These are phyloP conservation scores for Drosophila sulfurigaster DNA, from an alignment of 1,140 invertebrate species.

Conservation along the genomic window DNA sequence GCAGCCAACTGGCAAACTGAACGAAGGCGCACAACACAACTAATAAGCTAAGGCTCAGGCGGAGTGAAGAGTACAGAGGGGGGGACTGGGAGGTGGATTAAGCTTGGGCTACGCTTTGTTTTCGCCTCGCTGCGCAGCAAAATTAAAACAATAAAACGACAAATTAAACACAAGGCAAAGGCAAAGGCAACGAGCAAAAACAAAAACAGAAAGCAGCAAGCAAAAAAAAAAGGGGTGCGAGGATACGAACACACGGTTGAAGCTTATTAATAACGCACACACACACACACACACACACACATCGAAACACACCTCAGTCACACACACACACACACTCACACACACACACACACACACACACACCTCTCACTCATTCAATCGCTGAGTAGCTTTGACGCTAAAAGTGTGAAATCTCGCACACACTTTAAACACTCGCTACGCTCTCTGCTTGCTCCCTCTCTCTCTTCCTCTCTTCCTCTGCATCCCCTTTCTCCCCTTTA, in stretches of 20 bases:
- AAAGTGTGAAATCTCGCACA: constrained; percentile 76
- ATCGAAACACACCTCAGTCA: not conserved
- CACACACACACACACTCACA: constrained; percentile 25
- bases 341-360: constrained; percentile 14
- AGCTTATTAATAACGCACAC: constrained; percentile 73
- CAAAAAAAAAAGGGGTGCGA: not conserved
- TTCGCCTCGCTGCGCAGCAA: constrained; percentile 54
- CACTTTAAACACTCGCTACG: constrained; percentile 37
- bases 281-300: constrained; percentile 31
- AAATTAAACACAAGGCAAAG: constrained; percentile 58
- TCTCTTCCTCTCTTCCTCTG: too few species aligned
- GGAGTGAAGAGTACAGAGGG: constrained; percentile 21
- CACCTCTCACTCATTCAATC: not conserved
- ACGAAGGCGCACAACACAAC: constrained; percentile 30
- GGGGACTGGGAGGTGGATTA: not conserved
- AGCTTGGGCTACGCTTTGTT: constrained; percentile 34
- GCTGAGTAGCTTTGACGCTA: constrained; percentile 48
- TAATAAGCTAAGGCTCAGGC: constrained; percentile 36
- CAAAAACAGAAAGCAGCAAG: too few species aligned
- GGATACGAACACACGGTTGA: constrained; percentile 22
- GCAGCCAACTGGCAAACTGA: constrained; percentile 66
- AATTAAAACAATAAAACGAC: constrained; percentile 76
- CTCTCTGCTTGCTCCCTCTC: too few species aligned
- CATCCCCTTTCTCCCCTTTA: too few species aligned
- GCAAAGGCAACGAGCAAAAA: not conserved